Evolutionary conservation across 2,113 vertebrate genomes (phyloP), one percentile per base, ranked within the genome.

Genomic region (Anolis carolinensis): DNA sequence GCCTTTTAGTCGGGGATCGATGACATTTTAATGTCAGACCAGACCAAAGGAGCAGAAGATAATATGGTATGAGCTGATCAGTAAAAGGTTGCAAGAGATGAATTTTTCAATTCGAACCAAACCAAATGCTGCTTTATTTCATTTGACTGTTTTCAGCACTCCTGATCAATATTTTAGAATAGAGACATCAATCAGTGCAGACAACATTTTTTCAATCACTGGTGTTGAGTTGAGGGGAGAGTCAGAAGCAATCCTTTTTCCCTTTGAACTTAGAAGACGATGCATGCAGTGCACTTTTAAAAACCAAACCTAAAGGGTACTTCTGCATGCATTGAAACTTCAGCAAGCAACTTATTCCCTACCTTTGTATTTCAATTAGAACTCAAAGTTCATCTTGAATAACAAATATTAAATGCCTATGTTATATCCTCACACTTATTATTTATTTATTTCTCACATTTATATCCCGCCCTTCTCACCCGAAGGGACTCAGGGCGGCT

Each of bases 121-220:
- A 81, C 81, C 81, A 86, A 93, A 86, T 7, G 76, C 81, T 79
- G 14, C 87, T 88, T 91, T 84, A 89, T 91, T 91, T 92, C 81
- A 83, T 89, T 86, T 94, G 88, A 87, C 90, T 87, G 80, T 89
- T 95, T 91, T 88, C 86, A 88, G 83, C 82, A 81, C 88, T 25
- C 32, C 71, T 0, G 86, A 90, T 93, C 93, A 52, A 93, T 91
- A 89, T 5, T 87, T 90, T 48, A 1, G 77, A 90, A 89, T 16
- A 86, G 81, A 89, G 62, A 5, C 87, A 93, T 94, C 92, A 89
- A 85, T 93, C 90, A 86, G 76, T 0, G 27, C 59, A 81, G 74
- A 85, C 67, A 86, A 83, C 77, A 44, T 90, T 92, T 91, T 89
- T 87, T 48, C 87, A 70, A 18, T 87, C 81, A 7, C 9, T 78